phyloP scores from a whole-genome alignment of 2,888 invertebrate species.

The Malachius bipustulatus region DNA sequence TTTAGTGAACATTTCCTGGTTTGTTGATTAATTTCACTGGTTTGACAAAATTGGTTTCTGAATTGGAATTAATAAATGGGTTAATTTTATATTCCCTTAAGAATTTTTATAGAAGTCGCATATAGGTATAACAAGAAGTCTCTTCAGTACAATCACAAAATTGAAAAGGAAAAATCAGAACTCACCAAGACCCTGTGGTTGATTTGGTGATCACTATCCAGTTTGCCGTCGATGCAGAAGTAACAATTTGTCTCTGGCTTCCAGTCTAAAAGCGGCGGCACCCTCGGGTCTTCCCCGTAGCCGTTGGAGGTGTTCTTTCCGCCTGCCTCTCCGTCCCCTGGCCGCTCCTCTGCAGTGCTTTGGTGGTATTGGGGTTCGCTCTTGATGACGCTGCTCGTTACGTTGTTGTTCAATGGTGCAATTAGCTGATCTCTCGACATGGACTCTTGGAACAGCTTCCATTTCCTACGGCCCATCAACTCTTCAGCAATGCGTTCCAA shows the following conservation, averaged over 20 bases:
- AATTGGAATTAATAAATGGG: too few relatives aligned
- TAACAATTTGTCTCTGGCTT: conserved; percentile 68
- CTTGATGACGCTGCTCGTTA: conserved; percentile 27
- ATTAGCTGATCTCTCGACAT: conserved; percentile 39
- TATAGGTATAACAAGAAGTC: too few relatives aligned
- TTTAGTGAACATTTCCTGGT: too few relatives aligned
- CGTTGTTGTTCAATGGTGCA: conserved; percentile 38
- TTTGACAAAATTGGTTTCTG: too few relatives aligned
- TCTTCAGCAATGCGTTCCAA: conserved; percentile 93
- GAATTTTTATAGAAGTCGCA: too few relatives aligned
- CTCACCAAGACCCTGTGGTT: conserved; percentile 46
- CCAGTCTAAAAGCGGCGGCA: conserved; percentile 50
- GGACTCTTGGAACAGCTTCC: conserved; percentile 83
- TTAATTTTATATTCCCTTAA: too few relatives aligned
- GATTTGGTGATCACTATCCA: conserved; percentile 41
- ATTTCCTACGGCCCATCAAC: conserved; percentile 94
- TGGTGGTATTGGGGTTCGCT: conserved; percentile 20
- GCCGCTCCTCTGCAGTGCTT: conserved; percentile 17
- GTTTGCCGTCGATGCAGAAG: conserved; percentile 69
- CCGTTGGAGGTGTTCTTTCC: conserved; percentile 23
- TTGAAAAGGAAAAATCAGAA: too few relatives aligned
- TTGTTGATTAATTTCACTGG: too few relatives aligned
- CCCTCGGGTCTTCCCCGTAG: conserved; percentile 21
- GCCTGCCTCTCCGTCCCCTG: conserved; percentile 17
- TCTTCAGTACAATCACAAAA: too few relatives aligned